Evolutionary conservation across 2,113 vertebrate genomes (phyloP).

Genomic region (Rhynchomys soricoides): DNA sequence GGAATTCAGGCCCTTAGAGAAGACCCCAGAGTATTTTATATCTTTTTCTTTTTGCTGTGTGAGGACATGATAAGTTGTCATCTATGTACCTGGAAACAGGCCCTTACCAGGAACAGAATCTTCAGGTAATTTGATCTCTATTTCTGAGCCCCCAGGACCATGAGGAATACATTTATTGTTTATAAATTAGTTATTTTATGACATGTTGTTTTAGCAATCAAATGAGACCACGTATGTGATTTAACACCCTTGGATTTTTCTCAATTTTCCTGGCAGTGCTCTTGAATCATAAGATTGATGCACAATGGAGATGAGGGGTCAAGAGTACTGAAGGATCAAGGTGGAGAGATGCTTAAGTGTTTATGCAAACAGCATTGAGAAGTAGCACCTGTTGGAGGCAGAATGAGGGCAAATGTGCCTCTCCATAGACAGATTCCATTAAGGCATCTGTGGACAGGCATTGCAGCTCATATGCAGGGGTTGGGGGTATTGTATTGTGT

Average conservation of each 20-base stretch:
- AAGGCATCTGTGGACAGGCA: background rate
- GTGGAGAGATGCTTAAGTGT: background rate
- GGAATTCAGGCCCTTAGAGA: too few relatives aligned
- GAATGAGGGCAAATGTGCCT: background rate
- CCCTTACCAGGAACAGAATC: background rate
- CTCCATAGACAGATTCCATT: background rate
- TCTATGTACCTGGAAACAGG: background rate
- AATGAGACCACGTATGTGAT: background rate
- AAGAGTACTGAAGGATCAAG: background rate
- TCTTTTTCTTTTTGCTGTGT: background rate
- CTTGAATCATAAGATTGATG: background rate
- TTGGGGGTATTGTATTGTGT: background rate
- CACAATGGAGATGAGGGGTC: background rate
- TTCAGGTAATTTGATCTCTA: background rate
- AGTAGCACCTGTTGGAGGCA: background rate
- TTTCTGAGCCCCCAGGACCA: background rate
- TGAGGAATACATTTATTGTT: background rate
- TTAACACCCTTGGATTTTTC: background rate
- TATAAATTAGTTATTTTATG: background rate
- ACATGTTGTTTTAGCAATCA: background rate
- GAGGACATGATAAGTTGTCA: accelerated
- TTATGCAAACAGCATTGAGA: background rate
- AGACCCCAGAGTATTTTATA: too few relatives aligned
- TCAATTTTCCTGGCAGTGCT: background rate
- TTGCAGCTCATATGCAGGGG: background rate